phyloP scores from a whole-genome alignment of 2,888 invertebrate genomes.

The Cephus runcator region DNA sequence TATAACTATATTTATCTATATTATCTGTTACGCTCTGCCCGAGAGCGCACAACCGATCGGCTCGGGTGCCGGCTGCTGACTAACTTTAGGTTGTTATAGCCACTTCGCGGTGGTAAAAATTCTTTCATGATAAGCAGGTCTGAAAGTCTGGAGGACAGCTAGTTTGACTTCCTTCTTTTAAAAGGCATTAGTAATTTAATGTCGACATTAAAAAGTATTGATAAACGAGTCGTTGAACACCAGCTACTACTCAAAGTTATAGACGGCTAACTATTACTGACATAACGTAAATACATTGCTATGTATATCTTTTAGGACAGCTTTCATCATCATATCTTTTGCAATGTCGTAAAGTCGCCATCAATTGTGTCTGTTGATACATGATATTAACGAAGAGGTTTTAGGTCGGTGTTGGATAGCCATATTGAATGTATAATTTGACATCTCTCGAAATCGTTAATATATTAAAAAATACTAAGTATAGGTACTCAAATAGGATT shows the following conservation, averaged over 20 bases:
- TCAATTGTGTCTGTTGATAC: not conserved
- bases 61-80: not conserved
- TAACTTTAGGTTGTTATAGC: not conserved
- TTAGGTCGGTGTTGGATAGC: not conserved
- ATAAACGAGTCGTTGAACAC: not conserved
- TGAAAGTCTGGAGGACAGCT: not conserved
- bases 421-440: not conserved
- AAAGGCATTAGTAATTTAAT: not conserved
- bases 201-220: not conserved
- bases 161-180: not conserved
- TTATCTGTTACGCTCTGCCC: not conserved
- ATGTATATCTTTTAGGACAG: not conserved
- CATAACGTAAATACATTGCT: not conserved
- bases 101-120: not conserved
- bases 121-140: not conserved
- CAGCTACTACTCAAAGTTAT: not conserved
- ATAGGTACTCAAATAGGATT: not conserved
- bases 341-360: not conserved
- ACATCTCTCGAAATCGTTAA: not conserved
- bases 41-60: not conserved
- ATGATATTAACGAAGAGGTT: not conserved
- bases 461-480: not conserved
- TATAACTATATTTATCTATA: not conserved
- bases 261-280: not conserved
- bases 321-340: not conserved